These are phyloP conservation scores for Drosophila diplacantha DNA, from an alignment of 2,888 invertebrate species.

Conservation along the genomic window DNA sequence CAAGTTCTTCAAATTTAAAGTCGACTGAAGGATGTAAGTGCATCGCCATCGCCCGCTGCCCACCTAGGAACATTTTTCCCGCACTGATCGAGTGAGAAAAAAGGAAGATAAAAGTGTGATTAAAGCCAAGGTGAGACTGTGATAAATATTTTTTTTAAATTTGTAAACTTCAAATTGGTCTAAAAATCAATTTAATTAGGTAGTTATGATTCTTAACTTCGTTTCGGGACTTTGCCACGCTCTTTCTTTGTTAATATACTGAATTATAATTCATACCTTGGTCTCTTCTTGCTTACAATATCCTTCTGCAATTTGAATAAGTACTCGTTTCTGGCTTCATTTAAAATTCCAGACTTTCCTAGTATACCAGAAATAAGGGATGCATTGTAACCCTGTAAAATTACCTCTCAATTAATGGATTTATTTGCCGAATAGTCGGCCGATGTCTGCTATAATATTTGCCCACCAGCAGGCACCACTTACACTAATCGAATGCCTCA, in stretches of 20 bases:
- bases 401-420: slow-evolving; percentile 1
- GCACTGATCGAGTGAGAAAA: slow-evolving; percentile 1
- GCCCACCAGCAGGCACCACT: slow-evolving; percentile 35
- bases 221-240: fast-evolving
- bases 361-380: too few relatives aligned
- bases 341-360: neutral
- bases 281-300: neutral
- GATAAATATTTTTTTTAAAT: neutral
- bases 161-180: neutral
- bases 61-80: neutral
- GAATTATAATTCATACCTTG: too few relatives aligned
- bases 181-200: neutral
- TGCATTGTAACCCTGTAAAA: slow-evolving; percentile 4
- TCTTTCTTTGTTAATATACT: neutral
- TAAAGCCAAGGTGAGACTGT: neutral
- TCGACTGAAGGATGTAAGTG: slow-evolving; percentile 38
- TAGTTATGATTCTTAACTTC: neutral
- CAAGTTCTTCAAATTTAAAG: slow-evolving; percentile 40
- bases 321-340: too few relatives aligned
- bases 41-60: neutral
- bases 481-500: slow-evolving; percentile 45
- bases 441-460: slow-evolving; percentile 30
- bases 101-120: neutral
- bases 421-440: slow-evolving; percentile 8
- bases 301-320: neutral